A percentile compares a stretch with the other conserved stretches of the same genome.
These are phyloP conservation scores for Dorcus parallelipipedus DNA, from an alignment of 2,888 invertebrate species.

Conservation along the genomic window DNA sequence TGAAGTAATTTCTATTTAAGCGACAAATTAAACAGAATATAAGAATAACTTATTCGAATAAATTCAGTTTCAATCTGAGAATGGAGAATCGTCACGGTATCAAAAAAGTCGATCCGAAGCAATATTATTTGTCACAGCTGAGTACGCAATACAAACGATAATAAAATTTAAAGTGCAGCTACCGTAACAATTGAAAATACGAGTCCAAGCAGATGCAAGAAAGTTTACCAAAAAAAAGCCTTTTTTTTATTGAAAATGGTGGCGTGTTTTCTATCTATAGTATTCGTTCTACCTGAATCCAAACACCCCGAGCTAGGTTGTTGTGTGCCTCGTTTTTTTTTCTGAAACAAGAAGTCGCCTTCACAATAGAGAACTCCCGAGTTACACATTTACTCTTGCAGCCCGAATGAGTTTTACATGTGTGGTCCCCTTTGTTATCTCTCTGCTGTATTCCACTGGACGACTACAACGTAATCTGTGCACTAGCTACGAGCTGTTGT, in stretches of 20 bases:
- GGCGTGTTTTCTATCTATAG: background rate
- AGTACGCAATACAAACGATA: background rate
- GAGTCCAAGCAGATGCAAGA: background rate
- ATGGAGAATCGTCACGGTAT: no score
- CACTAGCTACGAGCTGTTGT: slow-evolving; percentile 1
- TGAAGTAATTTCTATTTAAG: no score
- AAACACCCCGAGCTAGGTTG: slow-evolving; percentile 1
- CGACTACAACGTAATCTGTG: slow-evolving; percentile 20
- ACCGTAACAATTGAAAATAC: slow-evolving; percentile 1
- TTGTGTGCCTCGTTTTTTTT: background rate
- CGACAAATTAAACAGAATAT: no score
- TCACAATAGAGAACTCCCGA: slow-evolving; percentile 28
- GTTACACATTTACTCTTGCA: slow-evolving; percentile 27
- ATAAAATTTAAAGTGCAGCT: background rate
- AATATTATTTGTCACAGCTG: background rate
- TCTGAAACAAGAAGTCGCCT: slow-evolving; percentile 4
- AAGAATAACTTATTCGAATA: no score
- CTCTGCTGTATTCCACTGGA: slow-evolving; percentile 5
- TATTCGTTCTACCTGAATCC: slow-evolving; percentile 1
- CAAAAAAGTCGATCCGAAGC: background rate
- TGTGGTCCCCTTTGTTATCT: slow-evolving; percentile 7
- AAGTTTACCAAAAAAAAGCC: background rate
- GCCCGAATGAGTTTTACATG: slow-evolving; percentile 10
- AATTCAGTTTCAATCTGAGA: no score
- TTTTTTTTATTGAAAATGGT: background rate